Evolutionary conservation across 2,888 invertebrate species (phyloP), one percentile per base, ranked within the genome.

Genomic region (Creontiades dilutus): DNA sequence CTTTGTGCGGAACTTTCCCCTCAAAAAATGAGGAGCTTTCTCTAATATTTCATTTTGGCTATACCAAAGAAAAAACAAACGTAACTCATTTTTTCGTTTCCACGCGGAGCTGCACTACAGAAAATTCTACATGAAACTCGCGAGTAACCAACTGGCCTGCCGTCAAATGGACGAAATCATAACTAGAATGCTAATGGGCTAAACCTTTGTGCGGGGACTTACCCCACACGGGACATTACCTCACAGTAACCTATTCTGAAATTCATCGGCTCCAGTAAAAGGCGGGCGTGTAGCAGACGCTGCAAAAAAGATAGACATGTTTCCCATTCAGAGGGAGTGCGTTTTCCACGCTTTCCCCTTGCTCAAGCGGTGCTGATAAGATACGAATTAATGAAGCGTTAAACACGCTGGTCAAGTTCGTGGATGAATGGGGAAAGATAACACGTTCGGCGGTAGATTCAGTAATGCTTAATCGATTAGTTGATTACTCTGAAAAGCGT

Each of bases 341-440:
- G 57, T 57, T 57, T 57, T 57, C 57, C 57, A 57, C 57, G n/a
- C 52, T 52, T 16, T 52, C 52, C 16, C 52, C 57, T 11, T 57
- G n/a, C n/a, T n/a, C 37, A 37, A 16, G 57, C 57, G 19, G 16
- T n/a, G 19, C 57, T n/a, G 46, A 47, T 47, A 47, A 81, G 46
- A 48, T 47, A 47, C 19, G 85, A 85, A 85, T 85, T 85, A 85
- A 85, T 85, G 85, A 85, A 85, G 85, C 61, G 85, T 85, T 85
- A 85, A 85, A 85, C 85, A 85, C 85, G 37, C 85, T 57, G 85
- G 85, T 85, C 85, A 85, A 85, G 85, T 85, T 85, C 55, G 14
- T 61, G 85, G 27, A 37, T 57, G 57, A 85, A 85, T 23, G 61
- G 85, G 61, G 61, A n/a, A 46, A 78, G 78, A 78, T 78, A 78